These are phyloP conservation scores for Mellivora capensis DNA, from an alignment of 2,113 vertebrate genomes.

Conservation along the genomic window DNA sequence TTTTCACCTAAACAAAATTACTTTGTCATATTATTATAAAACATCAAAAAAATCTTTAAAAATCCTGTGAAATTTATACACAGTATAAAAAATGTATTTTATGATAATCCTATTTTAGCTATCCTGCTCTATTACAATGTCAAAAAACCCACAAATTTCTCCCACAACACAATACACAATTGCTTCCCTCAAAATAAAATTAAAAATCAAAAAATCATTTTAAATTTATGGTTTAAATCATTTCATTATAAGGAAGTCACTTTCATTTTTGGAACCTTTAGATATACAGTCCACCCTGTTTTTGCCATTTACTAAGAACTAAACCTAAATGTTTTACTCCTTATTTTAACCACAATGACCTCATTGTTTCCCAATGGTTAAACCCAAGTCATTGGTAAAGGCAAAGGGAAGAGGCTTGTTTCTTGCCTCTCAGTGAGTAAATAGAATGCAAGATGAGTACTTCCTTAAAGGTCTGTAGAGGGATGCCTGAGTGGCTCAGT, in stretches of 20 bases:
- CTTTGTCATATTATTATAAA: not conserved
- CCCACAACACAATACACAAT: not conserved
- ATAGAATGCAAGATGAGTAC: not conserved
- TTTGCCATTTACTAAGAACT: not conserved
- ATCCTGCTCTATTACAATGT: not conserved
- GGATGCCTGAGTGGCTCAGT: no score
- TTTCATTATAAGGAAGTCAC: not conserved
- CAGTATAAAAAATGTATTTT: not conserved
- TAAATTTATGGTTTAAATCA: not conserved
- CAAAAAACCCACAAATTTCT: not conserved
- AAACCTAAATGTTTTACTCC: not conserved
- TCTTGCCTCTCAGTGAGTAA: not conserved
- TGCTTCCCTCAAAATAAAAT: not conserved
- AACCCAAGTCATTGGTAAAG: not conserved
- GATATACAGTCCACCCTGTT: not conserved
- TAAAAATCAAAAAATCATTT: not conserved
- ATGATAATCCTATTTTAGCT: not conserved
- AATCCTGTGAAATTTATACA: not conserved
- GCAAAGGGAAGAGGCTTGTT: not conserved
- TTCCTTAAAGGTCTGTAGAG: not conserved
- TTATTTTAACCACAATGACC: not conserved
- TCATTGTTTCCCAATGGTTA: not conserved
- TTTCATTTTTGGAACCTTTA: not conserved
- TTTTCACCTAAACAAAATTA: not conserved
- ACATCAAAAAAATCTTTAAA: not conserved